Conservation (phyloP, 2,888 invertebrate species). For the Thyatira batis region DNA sequence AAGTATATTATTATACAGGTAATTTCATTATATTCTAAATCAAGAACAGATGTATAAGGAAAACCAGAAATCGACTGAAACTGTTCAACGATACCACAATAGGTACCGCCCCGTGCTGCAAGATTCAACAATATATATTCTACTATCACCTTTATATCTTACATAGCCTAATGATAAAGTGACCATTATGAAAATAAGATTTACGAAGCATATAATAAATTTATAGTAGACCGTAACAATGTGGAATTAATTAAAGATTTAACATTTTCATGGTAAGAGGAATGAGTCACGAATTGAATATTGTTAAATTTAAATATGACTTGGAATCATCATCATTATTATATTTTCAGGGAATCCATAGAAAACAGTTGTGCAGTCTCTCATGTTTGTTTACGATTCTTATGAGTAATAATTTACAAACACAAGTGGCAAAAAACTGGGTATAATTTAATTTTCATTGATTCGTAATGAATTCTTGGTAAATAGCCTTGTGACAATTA, state of each 20-base stretch:
- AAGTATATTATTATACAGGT: background rate
- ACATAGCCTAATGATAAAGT: background rate
- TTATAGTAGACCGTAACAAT: constrained; percentile 21
- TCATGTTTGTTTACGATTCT: constrained; percentile 7
- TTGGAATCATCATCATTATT: constrained; percentile 14
- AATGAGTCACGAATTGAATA: constrained; percentile 41
- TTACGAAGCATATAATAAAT: constrained; percentile 36
- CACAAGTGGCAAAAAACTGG: constrained; percentile 13
- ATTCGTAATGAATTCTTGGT: background rate
- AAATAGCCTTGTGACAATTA: background rate
- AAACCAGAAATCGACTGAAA: no score
- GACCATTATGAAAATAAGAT: constrained; percentile 15
- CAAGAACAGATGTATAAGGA: no score
- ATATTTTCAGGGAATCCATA: constrained; percentile 16
- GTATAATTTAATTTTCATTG: background rate
- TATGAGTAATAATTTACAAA: constrained; percentile 16
- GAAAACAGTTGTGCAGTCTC: constrained; percentile 14
- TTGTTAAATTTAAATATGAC: constrained; percentile 12
- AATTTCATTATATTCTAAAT: no score
- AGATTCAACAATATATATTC: no score
- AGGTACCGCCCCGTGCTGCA: no score
- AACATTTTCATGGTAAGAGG: constrained; percentile 39
- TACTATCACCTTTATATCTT: background rate
- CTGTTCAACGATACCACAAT: no score
- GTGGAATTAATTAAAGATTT: constrained; percentile 44